Percentiles rank a stretch among this genome's conserved stretches.
Evolutionary conservation across 2,113 vertebrate genomes (phyloP).

Genomic region (Nothocercus nigrocapillus): DNA sequence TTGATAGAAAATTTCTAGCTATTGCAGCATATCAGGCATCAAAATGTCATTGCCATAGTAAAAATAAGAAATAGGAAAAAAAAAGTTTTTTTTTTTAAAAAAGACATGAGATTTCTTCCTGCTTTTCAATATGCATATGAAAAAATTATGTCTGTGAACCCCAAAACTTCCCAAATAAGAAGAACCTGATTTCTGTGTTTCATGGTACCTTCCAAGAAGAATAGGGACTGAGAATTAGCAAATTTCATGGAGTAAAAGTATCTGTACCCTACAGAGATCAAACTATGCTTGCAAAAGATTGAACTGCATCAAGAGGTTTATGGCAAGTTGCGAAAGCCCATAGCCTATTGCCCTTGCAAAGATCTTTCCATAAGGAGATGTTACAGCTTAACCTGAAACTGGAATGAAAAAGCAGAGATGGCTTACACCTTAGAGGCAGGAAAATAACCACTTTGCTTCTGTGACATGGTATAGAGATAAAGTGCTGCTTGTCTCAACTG

Average conservation of each 20-base stretch:
- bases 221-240: background rate
- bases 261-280: background rate
- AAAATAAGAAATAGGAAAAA: background rate
- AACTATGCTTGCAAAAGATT: background rate
- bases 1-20: background rate
- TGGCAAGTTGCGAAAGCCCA: background rate
- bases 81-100: background rate
- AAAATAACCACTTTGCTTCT: background rate
- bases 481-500: background rate
- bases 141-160: background rate
- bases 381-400: background rate
- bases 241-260: conserved; percentile 35
- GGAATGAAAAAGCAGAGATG: background rate
- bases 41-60: background rate
- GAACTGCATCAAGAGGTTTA: background rate
- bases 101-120: background rate
- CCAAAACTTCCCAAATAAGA: conserved; percentile 28
- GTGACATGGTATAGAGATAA: background rate
- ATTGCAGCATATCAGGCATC: background rate
- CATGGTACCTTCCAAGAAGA: conserved; percentile 23
- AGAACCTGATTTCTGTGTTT: background rate
- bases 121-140: background rate
- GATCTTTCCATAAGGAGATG: background rate
- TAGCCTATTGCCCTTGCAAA: background rate
- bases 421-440: background rate